These are phyloP conservation scores for Agapornis roseicollis DNA, from an alignment of 2,113 vertebrate species.

Conservation along the genomic window DNA sequence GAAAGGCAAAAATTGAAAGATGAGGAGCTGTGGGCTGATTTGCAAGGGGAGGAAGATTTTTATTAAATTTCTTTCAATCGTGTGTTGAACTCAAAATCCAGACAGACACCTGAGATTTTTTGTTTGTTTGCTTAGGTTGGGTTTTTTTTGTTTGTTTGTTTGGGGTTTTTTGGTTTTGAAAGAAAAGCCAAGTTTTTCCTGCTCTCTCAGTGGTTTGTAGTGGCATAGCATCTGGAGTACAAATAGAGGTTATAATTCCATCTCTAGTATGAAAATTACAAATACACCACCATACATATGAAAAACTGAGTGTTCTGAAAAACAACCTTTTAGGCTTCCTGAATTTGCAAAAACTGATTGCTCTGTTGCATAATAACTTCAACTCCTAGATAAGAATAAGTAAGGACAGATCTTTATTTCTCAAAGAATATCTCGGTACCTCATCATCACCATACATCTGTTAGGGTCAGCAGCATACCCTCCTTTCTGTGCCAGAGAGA, in stretches of 20 bases:
- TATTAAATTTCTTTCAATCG: neutral
- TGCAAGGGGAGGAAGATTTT: neutral
- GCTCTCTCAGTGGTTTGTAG: neutral
- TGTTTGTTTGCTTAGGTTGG: neutral
- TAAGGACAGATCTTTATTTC: constrained; percentile 8
- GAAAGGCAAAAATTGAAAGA: neutral
- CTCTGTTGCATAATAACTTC: neutral
- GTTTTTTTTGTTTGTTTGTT: neutral
- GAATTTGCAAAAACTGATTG: neutral
- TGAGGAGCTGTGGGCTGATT: neutral
- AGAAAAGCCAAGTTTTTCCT: neutral
- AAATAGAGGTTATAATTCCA: neutral
- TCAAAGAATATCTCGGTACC: neutral
- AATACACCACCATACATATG: neutral
- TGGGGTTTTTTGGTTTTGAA: neutral
- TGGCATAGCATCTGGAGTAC: neutral
- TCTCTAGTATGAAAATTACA: neutral
- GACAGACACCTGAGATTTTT: neutral
- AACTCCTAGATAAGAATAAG: constrained; percentile 7
- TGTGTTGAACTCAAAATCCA: neutral
- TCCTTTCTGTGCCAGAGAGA: neutral
- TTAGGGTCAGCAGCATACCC: neutral
- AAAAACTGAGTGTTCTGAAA: neutral
- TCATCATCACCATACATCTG: neutral
- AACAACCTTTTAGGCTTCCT: neutral